A percentile compares a stretch with the other conserved stretches of the same genome.
Evolutionary conservation across 2,113 vertebrate species (phyloP).

Genomic region (Mus spicilegus): DNA sequence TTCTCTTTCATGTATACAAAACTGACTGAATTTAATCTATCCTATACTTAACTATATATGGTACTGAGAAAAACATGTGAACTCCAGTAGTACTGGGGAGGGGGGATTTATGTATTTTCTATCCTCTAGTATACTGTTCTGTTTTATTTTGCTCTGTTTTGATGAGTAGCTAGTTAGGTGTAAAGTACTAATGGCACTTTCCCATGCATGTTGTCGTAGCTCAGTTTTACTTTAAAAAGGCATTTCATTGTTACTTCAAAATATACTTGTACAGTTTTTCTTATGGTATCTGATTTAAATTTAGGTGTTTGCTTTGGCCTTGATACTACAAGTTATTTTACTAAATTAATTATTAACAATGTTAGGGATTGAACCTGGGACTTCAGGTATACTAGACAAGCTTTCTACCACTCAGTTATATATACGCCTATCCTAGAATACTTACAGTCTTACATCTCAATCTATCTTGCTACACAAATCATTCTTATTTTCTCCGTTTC

Average conservation of each 20-base stretch:
- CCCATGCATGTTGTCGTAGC: background rate
- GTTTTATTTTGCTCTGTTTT: background rate
- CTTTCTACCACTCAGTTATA: background rate
- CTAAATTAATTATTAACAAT: background rate
- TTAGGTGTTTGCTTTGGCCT: background rate
- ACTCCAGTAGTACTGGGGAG: background rate
- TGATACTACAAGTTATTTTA: background rate
- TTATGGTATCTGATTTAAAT: conserved; percentile 11
- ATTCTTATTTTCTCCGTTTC: background rate
- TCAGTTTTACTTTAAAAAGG: conserved; percentile 48
- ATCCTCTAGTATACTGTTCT: background rate
- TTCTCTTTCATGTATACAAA: background rate
- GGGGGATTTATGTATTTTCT: background rate
- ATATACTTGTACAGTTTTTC: background rate
- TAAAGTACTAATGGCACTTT: background rate
- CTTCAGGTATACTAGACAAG: background rate
- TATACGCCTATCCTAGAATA: background rate
- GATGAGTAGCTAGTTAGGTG: background rate
- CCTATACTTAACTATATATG: background rate
- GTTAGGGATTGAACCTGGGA: background rate
- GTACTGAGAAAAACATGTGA: conserved; percentile 1
- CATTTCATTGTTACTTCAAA: background rate
- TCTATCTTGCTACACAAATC: background rate
- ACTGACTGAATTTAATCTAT: background rate
- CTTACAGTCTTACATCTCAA: background rate